These are phyloP conservation scores for Chaetura pelagica DNA, from an alignment of 2,113 vertebrate species.

Conservation along the genomic window DNA sequence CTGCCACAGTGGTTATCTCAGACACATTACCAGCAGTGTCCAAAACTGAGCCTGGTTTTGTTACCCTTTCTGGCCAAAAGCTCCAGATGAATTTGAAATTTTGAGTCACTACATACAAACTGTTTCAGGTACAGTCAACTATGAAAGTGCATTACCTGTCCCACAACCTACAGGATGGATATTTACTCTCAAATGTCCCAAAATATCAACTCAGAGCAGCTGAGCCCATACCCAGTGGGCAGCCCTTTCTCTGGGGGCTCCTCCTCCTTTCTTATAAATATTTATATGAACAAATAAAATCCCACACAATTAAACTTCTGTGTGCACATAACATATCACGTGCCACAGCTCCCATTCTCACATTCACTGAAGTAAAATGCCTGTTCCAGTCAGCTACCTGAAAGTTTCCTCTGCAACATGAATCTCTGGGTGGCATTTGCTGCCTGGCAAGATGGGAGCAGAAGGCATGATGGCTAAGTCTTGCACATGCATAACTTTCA, in stretches of 20 bases:
- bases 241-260: rapidly evolving
- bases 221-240: background rate
- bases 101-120: rapidly evolving
- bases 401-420: background rate
- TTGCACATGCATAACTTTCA: background rate
- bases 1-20: background rate
- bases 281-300: background rate
- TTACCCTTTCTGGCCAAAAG: background rate
- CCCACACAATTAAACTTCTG: background rate
- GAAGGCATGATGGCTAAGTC: rapidly evolving
- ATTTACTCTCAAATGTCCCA: background rate
- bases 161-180: rapidly evolving
- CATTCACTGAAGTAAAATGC: background rate
- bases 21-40: rapidly evolving
- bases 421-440: background rate
- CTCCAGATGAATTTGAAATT: background rate
- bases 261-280: background rate
- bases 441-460: background rate
- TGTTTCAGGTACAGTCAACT: background rate
- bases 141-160: background rate
- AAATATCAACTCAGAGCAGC: background rate
- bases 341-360: background rate
- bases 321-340: background rate
- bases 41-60: background rate
- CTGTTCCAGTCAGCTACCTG: background rate